phyloP scores from a whole-genome alignment of 2,888 invertebrate genomes.

The Dioctria rufipes region DNA sequence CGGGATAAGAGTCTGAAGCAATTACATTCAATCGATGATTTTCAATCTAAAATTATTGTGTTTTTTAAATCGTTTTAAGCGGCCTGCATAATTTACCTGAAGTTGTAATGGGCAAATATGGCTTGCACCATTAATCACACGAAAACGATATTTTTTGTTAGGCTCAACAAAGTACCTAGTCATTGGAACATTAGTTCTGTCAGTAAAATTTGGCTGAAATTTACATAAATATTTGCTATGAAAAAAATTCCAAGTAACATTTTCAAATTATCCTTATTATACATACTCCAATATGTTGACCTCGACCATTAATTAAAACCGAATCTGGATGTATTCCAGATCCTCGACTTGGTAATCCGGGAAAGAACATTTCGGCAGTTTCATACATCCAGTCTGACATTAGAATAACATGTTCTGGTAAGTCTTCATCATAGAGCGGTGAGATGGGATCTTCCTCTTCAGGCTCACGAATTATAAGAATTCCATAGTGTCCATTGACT shows the following conservation, averaged over 20 bases:
- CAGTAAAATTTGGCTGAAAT: slow-evolving; percentile 27
- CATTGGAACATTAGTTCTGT: slow-evolving; percentile 61
- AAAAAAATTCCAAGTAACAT: background rate
- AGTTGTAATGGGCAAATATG: slow-evolving; percentile 67
- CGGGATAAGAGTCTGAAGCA: slow-evolving; percentile 66
- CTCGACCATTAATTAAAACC: slow-evolving; percentile 66
- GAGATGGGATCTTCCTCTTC: slow-evolving; percentile 75
- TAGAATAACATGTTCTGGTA: slow-evolving; percentile 78
- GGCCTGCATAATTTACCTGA: slow-evolving; percentile 61
- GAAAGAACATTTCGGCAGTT: slow-evolving; percentile 69
- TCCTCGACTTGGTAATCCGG: slow-evolving; percentile 63
- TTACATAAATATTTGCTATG: background rate
- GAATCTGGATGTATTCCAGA: slow-evolving; percentile 63
- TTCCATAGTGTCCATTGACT: slow-evolving; percentile 85
- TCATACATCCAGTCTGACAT: slow-evolving; percentile 86
- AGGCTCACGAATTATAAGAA: slow-evolving; percentile 80
- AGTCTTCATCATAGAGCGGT: slow-evolving; percentile 81
- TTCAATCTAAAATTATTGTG: slow-evolving; percentile 63
- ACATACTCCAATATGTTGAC: slow-evolving; percentile 62
- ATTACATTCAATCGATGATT: slow-evolving; percentile 66
- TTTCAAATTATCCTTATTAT: background rate
- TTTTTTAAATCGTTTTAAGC: background rate
- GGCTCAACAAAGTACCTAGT: slow-evolving; percentile 63
- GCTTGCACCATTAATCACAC: slow-evolving; percentile 67
- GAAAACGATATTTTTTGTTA: slow-evolving; percentile 68